Evolutionary conservation across 2,113 vertebrate genomes (phyloP).

Genomic region (Percopsis transmontana): DNA sequence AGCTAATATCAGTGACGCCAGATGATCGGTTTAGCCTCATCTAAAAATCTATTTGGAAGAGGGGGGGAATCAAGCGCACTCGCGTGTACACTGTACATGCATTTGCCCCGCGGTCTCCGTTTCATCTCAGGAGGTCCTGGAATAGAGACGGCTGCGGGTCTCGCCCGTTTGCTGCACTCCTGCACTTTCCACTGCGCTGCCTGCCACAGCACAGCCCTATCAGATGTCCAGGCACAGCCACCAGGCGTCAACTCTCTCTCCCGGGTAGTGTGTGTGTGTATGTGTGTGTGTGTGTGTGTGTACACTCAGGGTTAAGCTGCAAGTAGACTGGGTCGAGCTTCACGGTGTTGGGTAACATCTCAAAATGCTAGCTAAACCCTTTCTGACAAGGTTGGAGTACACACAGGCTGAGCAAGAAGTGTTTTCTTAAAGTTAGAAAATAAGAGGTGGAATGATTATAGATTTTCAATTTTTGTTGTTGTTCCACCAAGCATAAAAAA

Average conservation of each 20-base stretch:
- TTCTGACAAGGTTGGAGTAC: slow-evolving; percentile 1
- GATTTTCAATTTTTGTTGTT: too few species aligned
- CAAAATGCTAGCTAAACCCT: slow-evolving; percentile 8
- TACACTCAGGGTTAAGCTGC: neutral
- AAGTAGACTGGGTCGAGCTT: slow-evolving; percentile 9
- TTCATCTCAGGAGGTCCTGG: slow-evolving; percentile 36
- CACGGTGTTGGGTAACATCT: slow-evolving; percentile 17
- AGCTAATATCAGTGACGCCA: too few species aligned
- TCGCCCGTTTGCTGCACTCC: slow-evolving; percentile 27
- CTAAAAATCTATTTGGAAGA: too few species aligned
- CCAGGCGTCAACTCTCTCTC: slow-evolving; percentile 22
- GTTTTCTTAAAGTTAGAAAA: too few species aligned
- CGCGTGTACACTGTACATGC: neutral
- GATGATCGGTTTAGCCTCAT: too few species aligned
- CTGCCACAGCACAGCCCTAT: slow-evolving; percentile 46
- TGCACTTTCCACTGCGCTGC: slow-evolving; percentile 54
- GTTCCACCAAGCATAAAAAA: too few species aligned
- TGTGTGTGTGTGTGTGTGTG: slow-evolving; percentile 20
- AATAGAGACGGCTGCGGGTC: slow-evolving; percentile 57
- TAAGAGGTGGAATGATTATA: too few species aligned
- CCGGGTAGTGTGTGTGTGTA: slow-evolving; percentile 11
- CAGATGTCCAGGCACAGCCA: slow-evolving; percentile 55
- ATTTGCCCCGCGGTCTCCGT: neutral
- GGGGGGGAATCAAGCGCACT: neutral
- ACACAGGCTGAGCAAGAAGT: neutral